Evolutionary conservation across 2,797 vertebrate genomes (phyloP).

Genomic region (Sebastiscus albofasciatus): DNA sequence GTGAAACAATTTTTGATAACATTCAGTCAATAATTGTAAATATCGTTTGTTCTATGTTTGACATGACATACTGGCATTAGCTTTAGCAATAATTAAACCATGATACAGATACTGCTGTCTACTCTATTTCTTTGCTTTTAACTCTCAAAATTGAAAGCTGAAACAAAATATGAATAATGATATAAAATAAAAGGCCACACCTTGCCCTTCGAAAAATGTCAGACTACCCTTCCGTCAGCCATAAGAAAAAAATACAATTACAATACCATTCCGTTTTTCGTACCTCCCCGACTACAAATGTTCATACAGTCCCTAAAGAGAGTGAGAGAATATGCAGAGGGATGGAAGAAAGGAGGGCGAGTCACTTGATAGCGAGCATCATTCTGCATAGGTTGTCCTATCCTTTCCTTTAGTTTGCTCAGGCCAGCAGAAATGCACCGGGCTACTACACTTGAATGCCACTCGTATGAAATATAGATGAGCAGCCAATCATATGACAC

Average conservation of each 20-base stretch:
- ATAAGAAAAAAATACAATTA: background rate
- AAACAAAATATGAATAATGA: background rate
- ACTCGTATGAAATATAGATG: constrained; percentile 54
- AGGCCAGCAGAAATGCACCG: background rate
- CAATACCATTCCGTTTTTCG: background rate
- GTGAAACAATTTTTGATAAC: background rate
- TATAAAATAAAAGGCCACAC: background rate
- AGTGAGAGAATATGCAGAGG: background rate
- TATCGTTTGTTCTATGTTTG: background rate
- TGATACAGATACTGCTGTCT: background rate
- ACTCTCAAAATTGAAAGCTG: background rate
- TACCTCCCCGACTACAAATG: background rate
- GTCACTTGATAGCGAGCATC: background rate
- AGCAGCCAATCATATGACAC: constrained; percentile 37
- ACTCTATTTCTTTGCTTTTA: background rate
- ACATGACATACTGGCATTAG: background rate
- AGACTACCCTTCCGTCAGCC: background rate
- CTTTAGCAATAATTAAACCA: background rate
- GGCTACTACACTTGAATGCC: constrained; percentile 31
- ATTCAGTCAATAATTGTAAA: background rate
- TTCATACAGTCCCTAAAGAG: background rate
- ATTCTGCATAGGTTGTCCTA: constrained; percentile 6
- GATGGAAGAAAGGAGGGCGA: background rate
- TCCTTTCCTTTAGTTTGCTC: constrained; percentile 23
- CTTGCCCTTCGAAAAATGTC: background rate